Conservation (phyloP, 2,797 vertebrate species). For the Arctocebus calabarensis region DNA sequence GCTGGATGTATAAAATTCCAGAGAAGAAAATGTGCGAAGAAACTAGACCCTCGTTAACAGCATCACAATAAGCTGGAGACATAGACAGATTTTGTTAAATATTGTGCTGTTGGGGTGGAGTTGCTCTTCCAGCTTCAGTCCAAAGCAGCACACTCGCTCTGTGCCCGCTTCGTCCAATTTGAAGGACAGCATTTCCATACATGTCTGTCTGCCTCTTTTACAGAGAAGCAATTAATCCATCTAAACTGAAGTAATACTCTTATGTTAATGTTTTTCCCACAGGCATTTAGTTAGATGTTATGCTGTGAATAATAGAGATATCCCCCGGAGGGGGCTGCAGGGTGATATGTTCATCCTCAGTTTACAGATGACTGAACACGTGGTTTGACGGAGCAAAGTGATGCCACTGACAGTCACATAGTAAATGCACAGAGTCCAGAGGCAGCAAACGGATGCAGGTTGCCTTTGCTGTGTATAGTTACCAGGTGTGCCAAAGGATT, state of each 20-base stretch:
- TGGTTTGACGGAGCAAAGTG: not conserved
- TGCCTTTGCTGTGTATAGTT: not conserved
- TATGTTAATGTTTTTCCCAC: conserved; percentile 34
- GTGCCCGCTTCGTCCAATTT: not conserved
- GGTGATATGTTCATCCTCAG: not conserved
- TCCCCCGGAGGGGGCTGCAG: not conserved
- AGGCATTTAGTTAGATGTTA: not conserved
- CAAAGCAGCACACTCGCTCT: not conserved
- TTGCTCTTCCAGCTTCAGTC: not conserved
- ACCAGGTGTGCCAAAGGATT: not conserved
- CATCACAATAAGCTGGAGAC: not conserved
- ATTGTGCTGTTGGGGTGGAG: not conserved
- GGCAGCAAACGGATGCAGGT: not conserved
- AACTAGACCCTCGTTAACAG: not conserved
- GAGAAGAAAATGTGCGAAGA: not conserved
- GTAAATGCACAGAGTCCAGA: not conserved
- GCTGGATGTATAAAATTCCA: conserved; percentile 30
- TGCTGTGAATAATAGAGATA: not conserved
- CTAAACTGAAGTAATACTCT: not conserved
- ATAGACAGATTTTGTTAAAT: conserved; percentile 9
- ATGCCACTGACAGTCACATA: not conserved
- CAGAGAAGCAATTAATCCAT: conserved; percentile 1
- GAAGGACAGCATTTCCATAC: not conserved
- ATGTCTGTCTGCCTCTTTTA: not conserved
- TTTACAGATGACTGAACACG: not conserved